phyloP scores from a whole-genome alignment of 2,888 invertebrate genomes.

The Barypeithes pellucidus region DNA sequence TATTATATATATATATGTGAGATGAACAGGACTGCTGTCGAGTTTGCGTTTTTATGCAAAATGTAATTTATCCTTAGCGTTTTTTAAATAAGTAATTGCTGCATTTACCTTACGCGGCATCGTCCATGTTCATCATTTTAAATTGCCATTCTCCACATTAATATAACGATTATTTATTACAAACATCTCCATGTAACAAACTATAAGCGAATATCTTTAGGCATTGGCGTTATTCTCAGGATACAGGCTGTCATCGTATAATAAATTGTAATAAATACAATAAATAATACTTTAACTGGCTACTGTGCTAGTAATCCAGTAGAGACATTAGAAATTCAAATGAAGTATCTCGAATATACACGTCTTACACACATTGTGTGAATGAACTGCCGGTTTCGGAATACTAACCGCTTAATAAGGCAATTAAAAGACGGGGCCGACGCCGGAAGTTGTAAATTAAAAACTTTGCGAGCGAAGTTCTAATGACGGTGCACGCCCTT shows the following conservation, averaged over 20 bases:
- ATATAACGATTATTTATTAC: neutral
- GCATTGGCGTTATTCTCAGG: constrained; percentile 6
- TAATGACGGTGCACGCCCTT: constrained; percentile 26
- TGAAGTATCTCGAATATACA: constrained; percentile 30
- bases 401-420: constrained; percentile 40
- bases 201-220: neutral
- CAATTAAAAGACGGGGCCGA: constrained; percentile 41
- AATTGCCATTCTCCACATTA: too few relatives aligned
- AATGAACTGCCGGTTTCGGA: constrained; percentile 38
- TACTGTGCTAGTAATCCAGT: constrained; percentile 25
- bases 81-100: too few relatives aligned
- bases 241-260: constrained; percentile 11
- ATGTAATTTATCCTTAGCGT: too few relatives aligned
- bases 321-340: constrained; percentile 34
- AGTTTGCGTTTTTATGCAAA: too few relatives aligned
- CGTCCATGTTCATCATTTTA: too few relatives aligned
- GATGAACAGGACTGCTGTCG: too few relatives aligned
- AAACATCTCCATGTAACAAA: neutral
- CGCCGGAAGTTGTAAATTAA: constrained; percentile 47
- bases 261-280: constrained; percentile 23
- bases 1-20: too few relatives aligned
- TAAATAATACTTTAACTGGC: constrained; percentile 34
- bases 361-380: constrained; percentile 28
- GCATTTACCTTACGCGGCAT: too few relatives aligned
- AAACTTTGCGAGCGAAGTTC: constrained; percentile 25